Base-by-base conservation (phyloP, 2,888 invertebrate genomes). In the Coenonympha arcania region DNA sequence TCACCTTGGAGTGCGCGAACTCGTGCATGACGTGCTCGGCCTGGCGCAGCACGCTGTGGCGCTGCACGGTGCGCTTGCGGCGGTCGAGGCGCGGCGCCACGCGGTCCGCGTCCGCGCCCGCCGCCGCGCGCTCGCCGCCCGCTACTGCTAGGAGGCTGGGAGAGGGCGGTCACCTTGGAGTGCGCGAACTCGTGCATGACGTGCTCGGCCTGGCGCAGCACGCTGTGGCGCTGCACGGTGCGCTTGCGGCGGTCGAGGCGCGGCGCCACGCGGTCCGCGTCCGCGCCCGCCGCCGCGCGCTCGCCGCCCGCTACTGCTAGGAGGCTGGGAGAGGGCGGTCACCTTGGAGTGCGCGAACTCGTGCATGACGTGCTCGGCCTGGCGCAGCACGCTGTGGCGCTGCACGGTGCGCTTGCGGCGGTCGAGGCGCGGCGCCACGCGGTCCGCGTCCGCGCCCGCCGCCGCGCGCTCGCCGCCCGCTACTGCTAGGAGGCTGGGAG, bases 11-110 rank as follows among this genome's bases (percentile, higher is more conserved):
- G 65, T 94, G 92, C 3, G 95, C 96, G 71, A 96, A 90, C 81
- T 98, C 98, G 73, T 95, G 94, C 83, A 97, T 94, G 51, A 97
- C 93, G 76, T 95, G 94, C 81, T 98, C 98, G 3, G 98, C 98
- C 82, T 98, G 97, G 66, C 96, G 93, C 50, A 98, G 88, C 65
- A 98, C 93, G 72, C 96, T 96, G 64, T 95, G 93, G 34, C 95
- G 87, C 44, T 95, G 93, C 67, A 96, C 95, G 57, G 95, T 94
- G 61, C 95, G 90, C 87, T 98, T 97, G 72, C 96, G 91, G 31
- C 96, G 90, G 82, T 98, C 98, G 52, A 98, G 89, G 52, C 97
- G 90, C 24, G 98, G 96, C 31, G 97, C 96, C 1, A 98, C 96
- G 47, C 98, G 90, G 78, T 98, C 98, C 54, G 93, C 90, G 44